A percentile compares a stretch with the other conserved stretches of the same genome.
phyloP scores from a whole-genome alignment of 23 tunicate genomes.

The Phallusia fumigata region DNA sequence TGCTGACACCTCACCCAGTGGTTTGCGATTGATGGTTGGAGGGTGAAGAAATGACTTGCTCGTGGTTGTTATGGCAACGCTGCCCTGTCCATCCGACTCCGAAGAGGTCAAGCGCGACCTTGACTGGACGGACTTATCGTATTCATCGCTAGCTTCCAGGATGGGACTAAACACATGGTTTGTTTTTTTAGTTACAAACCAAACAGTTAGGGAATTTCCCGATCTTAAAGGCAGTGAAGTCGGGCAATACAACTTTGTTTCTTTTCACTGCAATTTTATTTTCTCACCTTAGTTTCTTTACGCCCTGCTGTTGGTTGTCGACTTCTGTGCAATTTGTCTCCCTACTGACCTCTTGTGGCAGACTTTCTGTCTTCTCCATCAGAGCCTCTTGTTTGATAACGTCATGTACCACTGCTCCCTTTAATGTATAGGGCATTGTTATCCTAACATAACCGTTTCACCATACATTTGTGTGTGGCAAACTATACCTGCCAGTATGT shows the following conservation, averaged over 20 bases:
- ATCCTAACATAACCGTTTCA: too few relatives aligned
- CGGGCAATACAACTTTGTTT: too few relatives aligned
- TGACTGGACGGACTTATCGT: constrained; percentile 28
- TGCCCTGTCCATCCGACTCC: not conserved
- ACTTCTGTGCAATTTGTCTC: not conserved
- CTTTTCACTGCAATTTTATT: too few relatives aligned
- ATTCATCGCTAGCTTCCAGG: constrained; percentile 54
- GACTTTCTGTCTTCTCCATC: not conserved
- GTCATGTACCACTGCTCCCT: not conserved
- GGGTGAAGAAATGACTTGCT: constrained; percentile 21
- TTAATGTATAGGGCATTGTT: not conserved
- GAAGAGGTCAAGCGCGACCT: not conserved
- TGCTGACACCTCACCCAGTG: constrained; percentile 3
- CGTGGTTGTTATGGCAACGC: constrained; percentile 7
- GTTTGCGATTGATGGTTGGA: constrained; percentile 13
- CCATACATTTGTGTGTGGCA: not conserved
- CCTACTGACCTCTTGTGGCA: not conserved
- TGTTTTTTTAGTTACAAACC: too few relatives aligned
- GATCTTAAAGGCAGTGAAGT: too few relatives aligned
- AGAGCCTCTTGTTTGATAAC: not conserved
- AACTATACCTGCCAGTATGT: constrained; percentile 7
- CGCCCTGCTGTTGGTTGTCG: not conserved
- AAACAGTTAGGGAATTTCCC: too few relatives aligned
- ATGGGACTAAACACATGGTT: constrained; percentile 37
- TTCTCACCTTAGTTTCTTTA: not conserved